phyloP scores from a whole-genome alignment of 2,888 invertebrate species.

The Ophraella communa region DNA sequence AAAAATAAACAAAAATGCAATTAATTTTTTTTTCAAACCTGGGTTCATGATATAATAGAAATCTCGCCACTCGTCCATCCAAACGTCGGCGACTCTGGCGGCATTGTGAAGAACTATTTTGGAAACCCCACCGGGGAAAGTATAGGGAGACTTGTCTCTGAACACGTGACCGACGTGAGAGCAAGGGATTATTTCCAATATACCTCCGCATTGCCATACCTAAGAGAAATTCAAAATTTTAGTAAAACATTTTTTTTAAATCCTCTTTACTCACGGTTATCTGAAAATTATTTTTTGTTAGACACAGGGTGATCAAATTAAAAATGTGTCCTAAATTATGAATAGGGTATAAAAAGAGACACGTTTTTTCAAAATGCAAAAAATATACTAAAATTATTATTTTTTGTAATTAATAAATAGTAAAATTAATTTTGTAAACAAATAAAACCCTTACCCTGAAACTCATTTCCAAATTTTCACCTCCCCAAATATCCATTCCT shows the following conservation, averaged over 20 bases:
- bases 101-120: slow-evolving; percentile 98
- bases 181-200: slow-evolving; percentile 93
- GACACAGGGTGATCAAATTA: slow-evolving; percentile 33
- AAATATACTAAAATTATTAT: too few relatives aligned
- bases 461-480: slow-evolving; percentile 94
- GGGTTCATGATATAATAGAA: slow-evolving; percentile 99
- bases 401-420: too few relatives aligned
- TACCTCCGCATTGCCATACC: slow-evolving; percentile 98
- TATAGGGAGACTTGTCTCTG: slow-evolving; percentile 97
- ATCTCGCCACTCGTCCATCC: slow-evolving; percentile 99
- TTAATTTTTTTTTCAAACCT: slow-evolving; percentile 70
- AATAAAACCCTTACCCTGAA: slow-evolving; percentile 71
- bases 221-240: slow-evolving; percentile 50
- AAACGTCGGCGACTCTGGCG: slow-evolving; percentile 97
- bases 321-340: neutral
- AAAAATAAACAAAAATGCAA: neutral
- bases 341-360: too few relatives aligned
- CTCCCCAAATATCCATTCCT: slow-evolving; percentile 99
- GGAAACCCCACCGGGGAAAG: slow-evolving; percentile 98
- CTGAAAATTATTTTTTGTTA: slow-evolving; percentile 13
- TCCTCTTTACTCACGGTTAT: neutral
- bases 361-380: too few relatives aligned
- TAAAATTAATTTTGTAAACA: neutral
- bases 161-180: slow-evolving; percentile 98
- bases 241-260: neutral